Conservation (phyloP, 2,888 invertebrate species). For the Gonocerus acuteangulatus region DNA sequence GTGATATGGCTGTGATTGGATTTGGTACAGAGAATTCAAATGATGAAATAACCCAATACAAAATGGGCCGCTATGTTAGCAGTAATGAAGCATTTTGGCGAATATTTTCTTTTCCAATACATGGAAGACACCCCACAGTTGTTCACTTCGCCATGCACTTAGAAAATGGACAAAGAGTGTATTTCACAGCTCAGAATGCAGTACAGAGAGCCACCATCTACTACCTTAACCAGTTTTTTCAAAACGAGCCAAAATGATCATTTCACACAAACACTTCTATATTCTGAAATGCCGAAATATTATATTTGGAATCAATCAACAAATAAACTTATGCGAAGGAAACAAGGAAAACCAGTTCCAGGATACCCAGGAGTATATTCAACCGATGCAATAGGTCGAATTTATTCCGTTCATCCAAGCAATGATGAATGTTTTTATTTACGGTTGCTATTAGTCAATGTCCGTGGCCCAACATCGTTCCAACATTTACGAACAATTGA, state of each 20-base stretch:
- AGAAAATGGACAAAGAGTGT: conserved; percentile 40
- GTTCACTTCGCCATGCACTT: conserved; percentile 40
- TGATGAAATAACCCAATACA: conserved; percentile 38
- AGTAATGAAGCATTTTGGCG: conserved; percentile 35
- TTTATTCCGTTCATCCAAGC: conserved; percentile 41
- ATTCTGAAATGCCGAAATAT: conserved; percentile 18
- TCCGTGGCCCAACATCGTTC: conserved; percentile 42
- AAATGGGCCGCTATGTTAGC: conserved; percentile 40
- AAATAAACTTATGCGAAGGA: not conserved
- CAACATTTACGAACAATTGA: conserved; percentile 41
- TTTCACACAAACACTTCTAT: conserved; percentile 4
- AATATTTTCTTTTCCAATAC: conserved; percentile 40
- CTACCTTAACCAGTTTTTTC: conserved; percentile 38
- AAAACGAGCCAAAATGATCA: conserved; percentile 31
- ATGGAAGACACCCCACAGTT: conserved; percentile 39
- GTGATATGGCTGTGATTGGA: conserved; percentile 33
- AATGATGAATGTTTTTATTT: conserved; percentile 41
- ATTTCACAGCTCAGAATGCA: conserved; percentile 36
- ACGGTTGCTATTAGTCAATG: conserved; percentile 40
- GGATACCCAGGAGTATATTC: not conserved
- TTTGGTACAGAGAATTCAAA: conserved; percentile 37
- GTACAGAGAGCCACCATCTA: conserved; percentile 23
- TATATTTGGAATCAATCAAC: conserved; percentile 29
- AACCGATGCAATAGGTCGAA: conserved; percentile 33
- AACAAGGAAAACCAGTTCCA: conserved; percentile 30